Conservation (phyloP, 1,140 invertebrate genomes). For the Meloidogyne floridensis region DNA sequence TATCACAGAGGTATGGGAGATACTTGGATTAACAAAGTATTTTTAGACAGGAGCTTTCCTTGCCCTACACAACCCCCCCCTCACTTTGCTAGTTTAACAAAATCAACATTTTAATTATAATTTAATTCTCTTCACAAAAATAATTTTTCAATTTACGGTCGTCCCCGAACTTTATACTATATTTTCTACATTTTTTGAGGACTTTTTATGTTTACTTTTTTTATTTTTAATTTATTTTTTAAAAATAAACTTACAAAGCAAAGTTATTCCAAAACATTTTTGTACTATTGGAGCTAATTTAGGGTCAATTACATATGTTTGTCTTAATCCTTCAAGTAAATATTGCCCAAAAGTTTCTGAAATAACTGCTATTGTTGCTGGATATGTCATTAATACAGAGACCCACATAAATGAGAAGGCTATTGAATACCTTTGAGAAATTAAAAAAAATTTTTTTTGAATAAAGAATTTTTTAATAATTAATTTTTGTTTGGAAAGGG, state of each 20-base stretch:
- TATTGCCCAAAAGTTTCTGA: slow-evolving; percentile 65
- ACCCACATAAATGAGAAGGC: slow-evolving; percentile 66
- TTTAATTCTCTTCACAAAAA: no score
- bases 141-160: no score
- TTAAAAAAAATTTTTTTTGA: background rate
- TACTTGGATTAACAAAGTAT: no score
- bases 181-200: background rate
- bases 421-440: slow-evolving; percentile 33
- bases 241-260: slow-evolving; percentile 54
- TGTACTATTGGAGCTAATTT: slow-evolving; percentile 50
- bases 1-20: no score
- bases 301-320: slow-evolving; percentile 55
- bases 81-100: no score
- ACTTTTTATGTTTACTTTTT: background rate
- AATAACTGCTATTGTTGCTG: slow-evolving; percentile 63
- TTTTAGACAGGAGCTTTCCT: no score
- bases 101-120: no score
- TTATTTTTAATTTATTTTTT: background rate
- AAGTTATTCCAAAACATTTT: slow-evolving; percentile 62
- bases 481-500: no score
- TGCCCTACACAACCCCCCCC: no score
- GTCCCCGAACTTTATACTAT: no score
- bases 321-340: slow-evolving; percentile 46
- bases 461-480: background rate
- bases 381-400: slow-evolving; percentile 64